A percentile compares a stretch with the other conserved stretches of the same genome.
These are phyloP conservation scores for Fringilla coelebs DNA, from an alignment of 2,797 vertebrate species.

Conservation along the genomic window DNA sequence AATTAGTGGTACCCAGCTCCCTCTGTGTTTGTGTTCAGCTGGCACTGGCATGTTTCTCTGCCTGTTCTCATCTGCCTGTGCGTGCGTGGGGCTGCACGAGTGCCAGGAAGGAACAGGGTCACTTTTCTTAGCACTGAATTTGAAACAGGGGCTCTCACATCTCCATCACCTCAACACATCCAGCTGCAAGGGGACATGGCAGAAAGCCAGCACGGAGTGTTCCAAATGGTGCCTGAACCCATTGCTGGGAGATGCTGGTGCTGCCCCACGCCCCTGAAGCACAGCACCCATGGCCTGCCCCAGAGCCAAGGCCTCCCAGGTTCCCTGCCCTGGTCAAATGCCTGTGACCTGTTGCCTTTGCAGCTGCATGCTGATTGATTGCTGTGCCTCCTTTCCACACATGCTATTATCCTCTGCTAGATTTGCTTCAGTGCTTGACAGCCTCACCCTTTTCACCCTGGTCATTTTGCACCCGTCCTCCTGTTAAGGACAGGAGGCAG, in stretches of 20 bases:
- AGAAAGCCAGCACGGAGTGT: not conserved
- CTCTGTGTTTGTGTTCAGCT: not conserved
- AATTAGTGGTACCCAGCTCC: not conserved
- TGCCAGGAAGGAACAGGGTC: not conserved
- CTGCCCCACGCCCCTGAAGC: fast-evolving
- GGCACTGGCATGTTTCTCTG: not conserved
- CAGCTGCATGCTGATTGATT: not conserved
- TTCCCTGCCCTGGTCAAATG: not conserved
- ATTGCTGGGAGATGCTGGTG: fast-evolving
- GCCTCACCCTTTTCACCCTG: not conserved
- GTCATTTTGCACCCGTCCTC: not conserved
- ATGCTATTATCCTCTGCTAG: not conserved
- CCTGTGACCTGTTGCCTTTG: not conserved
- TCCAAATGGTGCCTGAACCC: not conserved
- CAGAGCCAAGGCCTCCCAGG: not conserved
- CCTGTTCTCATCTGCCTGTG: not conserved
- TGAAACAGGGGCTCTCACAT: not conserved
- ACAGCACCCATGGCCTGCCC: not conserved
- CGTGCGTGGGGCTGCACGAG: fast-evolving
- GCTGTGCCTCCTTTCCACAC: not conserved
- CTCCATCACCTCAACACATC: not conserved
- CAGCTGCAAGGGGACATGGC: fast-evolving
- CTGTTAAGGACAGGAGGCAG: not conserved
- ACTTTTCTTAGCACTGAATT: not conserved
- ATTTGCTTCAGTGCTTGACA: not conserved